phyloP scores from a whole-genome alignment of 2,888 invertebrate species.

The Callinectes sapidus region DNA sequence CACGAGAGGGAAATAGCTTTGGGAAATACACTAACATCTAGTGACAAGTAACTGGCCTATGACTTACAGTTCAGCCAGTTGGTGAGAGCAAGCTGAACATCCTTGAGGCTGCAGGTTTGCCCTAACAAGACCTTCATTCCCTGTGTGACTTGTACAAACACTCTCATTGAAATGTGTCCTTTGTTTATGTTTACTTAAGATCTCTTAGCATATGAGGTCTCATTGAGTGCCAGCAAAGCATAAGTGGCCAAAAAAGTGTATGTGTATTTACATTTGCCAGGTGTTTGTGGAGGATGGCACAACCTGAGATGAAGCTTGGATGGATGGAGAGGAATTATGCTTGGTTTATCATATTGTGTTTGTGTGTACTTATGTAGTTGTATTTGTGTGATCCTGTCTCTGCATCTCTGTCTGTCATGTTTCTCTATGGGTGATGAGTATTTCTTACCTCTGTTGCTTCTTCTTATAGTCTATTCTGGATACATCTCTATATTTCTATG shows the following conservation, averaged over 20 bases:
- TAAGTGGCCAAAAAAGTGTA: neutral
- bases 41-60: slow-evolving; percentile 20
- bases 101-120: neutral
- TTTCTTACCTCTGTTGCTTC: neutral
- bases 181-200: neutral
- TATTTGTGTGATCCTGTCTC: neutral
- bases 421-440: neutral
- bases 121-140: neutral
- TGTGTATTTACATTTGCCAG: neutral
- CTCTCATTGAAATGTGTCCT: neutral
- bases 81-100: neutral
- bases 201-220: neutral
- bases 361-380: neutral
- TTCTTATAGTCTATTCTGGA: neutral
- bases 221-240: neutral
- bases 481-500: neutral
- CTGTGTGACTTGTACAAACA: neutral
- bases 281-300: slow-evolving; percentile 5
- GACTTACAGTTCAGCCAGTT: slow-evolving; percentile 4
- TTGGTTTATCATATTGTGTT: neutral
- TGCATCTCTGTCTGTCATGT: neutral
- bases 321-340: neutral
- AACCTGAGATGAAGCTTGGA: neutral
- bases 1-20: neutral
- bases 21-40: slow-evolving; percentile 16